phyloP scores from a whole-genome alignment of 30 jellyfish, hydroid and myxozoan genomes.

The Chironex yamaguchii region DNA sequence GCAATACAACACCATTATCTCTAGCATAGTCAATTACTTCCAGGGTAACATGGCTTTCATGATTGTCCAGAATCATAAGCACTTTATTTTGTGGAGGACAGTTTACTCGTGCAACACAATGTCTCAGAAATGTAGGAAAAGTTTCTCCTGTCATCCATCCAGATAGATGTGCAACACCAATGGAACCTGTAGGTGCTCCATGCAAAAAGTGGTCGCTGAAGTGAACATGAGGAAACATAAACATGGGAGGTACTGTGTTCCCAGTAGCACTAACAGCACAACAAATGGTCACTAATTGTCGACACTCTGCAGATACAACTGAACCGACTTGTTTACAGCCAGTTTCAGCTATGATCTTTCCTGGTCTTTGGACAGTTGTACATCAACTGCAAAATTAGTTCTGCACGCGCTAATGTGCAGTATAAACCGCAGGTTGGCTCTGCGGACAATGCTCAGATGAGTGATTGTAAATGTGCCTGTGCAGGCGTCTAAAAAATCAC shows the following conservation, averaged over 20 bases:
- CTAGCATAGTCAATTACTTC: constrained; percentile 55
- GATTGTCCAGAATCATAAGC: constrained; percentile 62
- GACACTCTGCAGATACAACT: constrained; percentile 60
- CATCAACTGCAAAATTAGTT: too few species aligned
- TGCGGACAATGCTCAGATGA: too few species aligned
- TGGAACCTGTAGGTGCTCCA: constrained; percentile 61
- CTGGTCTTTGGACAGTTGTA: constrained; percentile 54
- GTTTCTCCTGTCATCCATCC: constrained; percentile 68
- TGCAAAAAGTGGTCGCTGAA: constrained; percentile 31
- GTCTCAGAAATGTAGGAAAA: constrained; percentile 22
- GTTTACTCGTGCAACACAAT: constrained; percentile 15
- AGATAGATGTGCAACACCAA: constrained; percentile 47
- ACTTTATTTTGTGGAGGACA: constrained; percentile 45
- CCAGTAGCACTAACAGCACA: constrained; percentile 60
- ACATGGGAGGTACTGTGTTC: constrained; percentile 62
- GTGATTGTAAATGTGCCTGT: too few species aligned
- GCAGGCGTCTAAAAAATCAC: too few species aligned
- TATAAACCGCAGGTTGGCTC: too few species aligned
- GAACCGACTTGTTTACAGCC: constrained; percentile 75
- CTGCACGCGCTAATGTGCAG: too few species aligned
- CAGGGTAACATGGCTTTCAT: constrained; percentile 48
- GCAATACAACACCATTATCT: constrained; percentile 30
- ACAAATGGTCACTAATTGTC: constrained; percentile 46
- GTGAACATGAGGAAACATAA: constrained; percentile 58
- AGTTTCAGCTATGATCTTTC: constrained; percentile 34